phyloP scores from a whole-genome alignment of 2,113 vertebrate genomes.

The Felis chaus region DNA sequence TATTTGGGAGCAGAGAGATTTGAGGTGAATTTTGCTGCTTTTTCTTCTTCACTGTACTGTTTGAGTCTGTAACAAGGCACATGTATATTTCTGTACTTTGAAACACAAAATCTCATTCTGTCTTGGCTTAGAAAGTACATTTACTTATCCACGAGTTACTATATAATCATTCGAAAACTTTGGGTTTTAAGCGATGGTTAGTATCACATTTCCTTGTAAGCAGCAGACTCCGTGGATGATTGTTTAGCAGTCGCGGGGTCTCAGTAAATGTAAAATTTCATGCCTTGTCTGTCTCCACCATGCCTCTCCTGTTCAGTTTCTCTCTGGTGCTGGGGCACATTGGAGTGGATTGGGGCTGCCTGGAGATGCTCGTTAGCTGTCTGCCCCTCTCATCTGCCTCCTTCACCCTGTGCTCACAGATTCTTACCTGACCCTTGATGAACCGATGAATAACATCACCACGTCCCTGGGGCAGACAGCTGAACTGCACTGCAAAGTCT shows the following conservation, averaged over 20 bases:
- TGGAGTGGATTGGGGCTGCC: too few species aligned
- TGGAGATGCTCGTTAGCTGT: not conserved
- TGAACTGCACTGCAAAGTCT: conserved; percentile 94
- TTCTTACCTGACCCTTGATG: conserved; percentile 91
- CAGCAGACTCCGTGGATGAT: not conserved
- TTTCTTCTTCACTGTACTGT: not conserved
- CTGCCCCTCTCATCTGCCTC: not conserved
- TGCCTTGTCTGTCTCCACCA: not conserved
- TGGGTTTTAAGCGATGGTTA: not conserved
- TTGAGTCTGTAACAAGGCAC: not conserved
- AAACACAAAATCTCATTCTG: conserved; percentile 5
- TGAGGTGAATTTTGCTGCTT: not conserved
- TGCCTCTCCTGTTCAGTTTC: not conserved
- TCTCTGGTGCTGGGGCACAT: not conserved
- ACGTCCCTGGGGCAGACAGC: conserved; percentile 95
- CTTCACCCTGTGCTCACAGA: conserved; percentile 81
- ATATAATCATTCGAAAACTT: not conserved
- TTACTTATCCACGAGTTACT: not conserved
- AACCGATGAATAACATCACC: conserved; percentile 99
- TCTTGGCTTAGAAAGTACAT: not conserved
- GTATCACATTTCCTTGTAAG: not conserved
- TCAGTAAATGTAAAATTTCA: not conserved
- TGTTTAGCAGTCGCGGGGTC: not conserved
- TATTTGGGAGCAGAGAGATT: not conserved
- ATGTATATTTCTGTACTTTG: not conserved